A percentile compares a stretch with the other conserved stretches of the same genome.
These are phyloP conservation scores for Lerista edwardsae DNA, from an alignment of 2,797 vertebrate genomes.

Conservation along the genomic window DNA sequence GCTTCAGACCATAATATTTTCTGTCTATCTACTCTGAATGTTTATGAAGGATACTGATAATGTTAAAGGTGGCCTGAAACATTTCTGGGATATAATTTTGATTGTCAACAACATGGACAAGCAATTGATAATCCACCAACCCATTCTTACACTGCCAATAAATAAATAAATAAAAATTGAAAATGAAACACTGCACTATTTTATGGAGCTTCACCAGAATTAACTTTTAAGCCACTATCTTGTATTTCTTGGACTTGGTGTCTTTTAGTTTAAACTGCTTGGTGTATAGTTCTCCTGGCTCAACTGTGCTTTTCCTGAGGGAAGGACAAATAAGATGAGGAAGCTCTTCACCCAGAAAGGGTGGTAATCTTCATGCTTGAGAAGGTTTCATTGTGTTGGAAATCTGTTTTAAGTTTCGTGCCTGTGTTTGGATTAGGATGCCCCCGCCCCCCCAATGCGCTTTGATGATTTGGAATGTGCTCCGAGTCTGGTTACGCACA, in stretches of 20 bases:
- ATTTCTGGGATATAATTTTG: constrained; percentile 1
- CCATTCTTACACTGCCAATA: not conserved
- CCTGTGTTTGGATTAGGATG: not conserved
- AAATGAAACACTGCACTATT: not conserved
- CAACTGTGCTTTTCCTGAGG: constrained; percentile 6
- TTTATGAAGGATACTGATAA: not conserved
- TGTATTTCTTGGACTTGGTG: not conserved
- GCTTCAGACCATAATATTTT: not conserved
- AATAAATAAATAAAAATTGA: too few species aligned
- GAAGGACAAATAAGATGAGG: not conserved
- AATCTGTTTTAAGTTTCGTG: constrained; percentile 27
- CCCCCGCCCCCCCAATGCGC: not conserved
- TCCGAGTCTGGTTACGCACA: constrained; percentile 25
- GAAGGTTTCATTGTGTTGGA: not conserved
- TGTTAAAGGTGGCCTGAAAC: not conserved
- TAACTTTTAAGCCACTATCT: rapidly evolving
- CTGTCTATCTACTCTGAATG: not conserved
- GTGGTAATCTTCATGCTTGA: rapidly evolving
- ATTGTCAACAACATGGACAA: not conserved
- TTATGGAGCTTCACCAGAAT: not conserved
- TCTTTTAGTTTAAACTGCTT: rapidly evolving
- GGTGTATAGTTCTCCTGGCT: rapidly evolving
- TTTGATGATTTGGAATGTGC: constrained; percentile 6
- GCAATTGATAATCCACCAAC: not conserved
- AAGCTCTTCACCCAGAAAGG: not conserved